Evolutionary conservation across 2,113 vertebrate species (phyloP).

Genomic region (Phodopus roborovskii): DNA sequence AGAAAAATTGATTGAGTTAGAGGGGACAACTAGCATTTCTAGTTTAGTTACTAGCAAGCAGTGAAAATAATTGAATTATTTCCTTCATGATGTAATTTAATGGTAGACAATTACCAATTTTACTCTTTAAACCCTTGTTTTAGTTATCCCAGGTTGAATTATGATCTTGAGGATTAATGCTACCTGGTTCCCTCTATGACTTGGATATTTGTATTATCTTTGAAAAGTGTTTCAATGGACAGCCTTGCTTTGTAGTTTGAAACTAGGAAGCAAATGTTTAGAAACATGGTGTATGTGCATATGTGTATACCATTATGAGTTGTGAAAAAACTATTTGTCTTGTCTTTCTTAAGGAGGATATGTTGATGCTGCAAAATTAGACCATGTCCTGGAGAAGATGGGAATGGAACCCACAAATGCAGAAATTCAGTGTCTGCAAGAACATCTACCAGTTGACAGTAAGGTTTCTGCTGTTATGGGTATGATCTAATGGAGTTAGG

Average conservation of each 20-base stretch:
- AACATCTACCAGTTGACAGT: background rate
- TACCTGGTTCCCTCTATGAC: no score
- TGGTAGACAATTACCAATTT: no score
- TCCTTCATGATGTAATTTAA: no score
- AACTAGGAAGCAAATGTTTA: no score
- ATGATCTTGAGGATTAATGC: no score
- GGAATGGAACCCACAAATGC: background rate
- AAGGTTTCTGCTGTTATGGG: background rate
- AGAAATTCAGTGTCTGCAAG: conserved; percentile 18
- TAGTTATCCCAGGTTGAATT: no score
- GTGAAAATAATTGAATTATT: background rate
- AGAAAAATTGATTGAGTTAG: background rate
- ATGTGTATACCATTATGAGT: background rate
- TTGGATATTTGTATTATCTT: background rate
- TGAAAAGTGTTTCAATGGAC: background rate
- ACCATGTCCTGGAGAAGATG: background rate
- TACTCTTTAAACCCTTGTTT: no score
- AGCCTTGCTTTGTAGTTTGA: no score
- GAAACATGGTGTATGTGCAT: background rate
- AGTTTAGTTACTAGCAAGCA: no score
- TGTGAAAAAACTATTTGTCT: background rate
- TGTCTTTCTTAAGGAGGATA: conserved; percentile 43
- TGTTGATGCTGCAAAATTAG: background rate
- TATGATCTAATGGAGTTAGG: background rate
- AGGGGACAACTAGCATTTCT: no score